Percentiles rank a stretch among this genome's conserved stretches.
These are phyloP conservation scores for Drosophila phalerata DNA, from an alignment of 2,888 invertebrate genomes.

Conservation along the genomic window DNA sequence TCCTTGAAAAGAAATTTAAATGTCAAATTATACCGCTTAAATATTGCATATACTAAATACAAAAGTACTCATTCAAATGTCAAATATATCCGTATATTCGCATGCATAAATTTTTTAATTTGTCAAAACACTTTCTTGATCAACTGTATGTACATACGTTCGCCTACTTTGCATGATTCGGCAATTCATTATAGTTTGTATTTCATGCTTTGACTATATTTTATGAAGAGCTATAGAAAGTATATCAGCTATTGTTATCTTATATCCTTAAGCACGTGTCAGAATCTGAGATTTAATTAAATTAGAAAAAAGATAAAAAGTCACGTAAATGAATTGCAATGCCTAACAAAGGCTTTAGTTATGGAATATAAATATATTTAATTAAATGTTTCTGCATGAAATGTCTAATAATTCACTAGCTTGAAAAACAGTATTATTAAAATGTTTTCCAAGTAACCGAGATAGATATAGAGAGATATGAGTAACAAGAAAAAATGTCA, in stretches of 20 bases:
- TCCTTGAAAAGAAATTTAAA: slow-evolving; percentile 4
- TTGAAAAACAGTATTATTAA: background rate
- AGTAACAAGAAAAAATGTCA: background rate
- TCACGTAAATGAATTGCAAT: slow-evolving; percentile 6
- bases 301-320: background rate
- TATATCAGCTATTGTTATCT: slow-evolving; percentile 22
- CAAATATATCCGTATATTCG: background rate
- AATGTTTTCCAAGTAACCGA: background rate
- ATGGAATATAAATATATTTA: background rate
- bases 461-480: too few relatives aligned
- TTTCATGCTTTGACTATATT: background rate
- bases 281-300: slow-evolving; percentile 2
- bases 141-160: background rate
- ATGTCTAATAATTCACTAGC: background rate
- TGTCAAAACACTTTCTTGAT: background rate
- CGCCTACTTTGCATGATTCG: slow-evolving; percentile 13
- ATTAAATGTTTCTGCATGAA: background rate
- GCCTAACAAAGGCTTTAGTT: slow-evolving; percentile 4
- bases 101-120: background rate
- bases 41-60: slow-evolving; percentile 5
- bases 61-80: slow-evolving; percentile 5
- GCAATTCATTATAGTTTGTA: slow-evolving; percentile 6
- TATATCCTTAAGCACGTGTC: slow-evolving; percentile 4
- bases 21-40: slow-evolving; percentile 10
- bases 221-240: background rate